Evolutionary conservation across 2,113 vertebrate species (phyloP), one percentile per base, ranked within the genome.

Genomic region (Dolichallabes microphthalmus): DNA sequence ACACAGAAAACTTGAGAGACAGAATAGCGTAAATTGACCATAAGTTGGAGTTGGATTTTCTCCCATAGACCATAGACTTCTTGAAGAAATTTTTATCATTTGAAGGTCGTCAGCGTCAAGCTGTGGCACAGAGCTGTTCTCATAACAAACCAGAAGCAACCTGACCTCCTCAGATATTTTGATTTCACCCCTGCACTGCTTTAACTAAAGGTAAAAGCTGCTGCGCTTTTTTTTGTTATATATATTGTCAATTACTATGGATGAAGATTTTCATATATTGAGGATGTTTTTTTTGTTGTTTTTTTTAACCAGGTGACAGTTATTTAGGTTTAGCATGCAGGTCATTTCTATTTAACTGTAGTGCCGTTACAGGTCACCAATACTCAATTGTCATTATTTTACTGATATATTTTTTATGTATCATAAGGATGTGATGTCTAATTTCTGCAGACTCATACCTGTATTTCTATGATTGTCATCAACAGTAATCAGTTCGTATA

Each of bases 41-140:
- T 85, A 77, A 88, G 84, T 68, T 84, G 80, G 77, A 22, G 19
- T 69, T 80, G 80, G 80, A 88, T 89, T 78, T 85, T 86, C 88
- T 85, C 53, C 89, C 77, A 88, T 88, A 71, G 69, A 35, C 89
- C 77, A 88, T 88, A 71, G 69, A 35, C 39, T 88, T 91, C 91
- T 92, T 91, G 86, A 88, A 85, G 52, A 87, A 86, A 91, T 53
- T 39, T 73, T 69, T 57, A 82, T 85, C 57, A 80, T 89, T 87
- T 90, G 88, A 94, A 95, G 94, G 92, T 68, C 93, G 93, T 55
- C 77, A 66, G 86, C 88, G 89, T 90, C 91, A 88, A 80, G 82
- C 76, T 77, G 13, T 71, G 52, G 64, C 80, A 52, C 66, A 83
- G 82, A 86, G 78, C 45, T 19, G 22, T 57, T 80, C 66, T 32